phyloP scores from a whole-genome alignment of 2,113 vertebrate genomes.

The Himantopus leucocephalus region DNA sequence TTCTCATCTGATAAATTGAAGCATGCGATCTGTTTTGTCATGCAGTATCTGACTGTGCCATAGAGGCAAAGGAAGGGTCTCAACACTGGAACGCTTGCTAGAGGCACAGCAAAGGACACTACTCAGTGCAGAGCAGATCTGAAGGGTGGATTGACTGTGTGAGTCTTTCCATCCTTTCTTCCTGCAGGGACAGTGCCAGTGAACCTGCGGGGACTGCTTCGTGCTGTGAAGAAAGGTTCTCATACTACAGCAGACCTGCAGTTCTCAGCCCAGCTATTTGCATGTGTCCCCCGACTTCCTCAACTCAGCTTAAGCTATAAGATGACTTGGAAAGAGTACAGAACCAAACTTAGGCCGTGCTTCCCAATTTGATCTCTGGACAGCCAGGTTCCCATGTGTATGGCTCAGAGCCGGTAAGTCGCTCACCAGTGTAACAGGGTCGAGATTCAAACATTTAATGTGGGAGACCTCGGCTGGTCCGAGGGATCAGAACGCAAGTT shows the following conservation, averaged over 20 bases:
- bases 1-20: neutral
- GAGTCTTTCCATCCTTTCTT: neutral
- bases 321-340: neutral
- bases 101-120: neutral
- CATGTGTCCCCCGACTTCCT: neutral
- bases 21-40: neutral
- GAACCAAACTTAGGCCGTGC: neutral
- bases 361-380: neutral
- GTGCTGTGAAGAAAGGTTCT: neutral
- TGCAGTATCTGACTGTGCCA: neutral
- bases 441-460: neutral
- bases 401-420: neutral
- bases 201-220: neutral
- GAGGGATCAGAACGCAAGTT: too few species aligned
- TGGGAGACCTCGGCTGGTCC: too few species aligned
- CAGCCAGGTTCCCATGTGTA: neutral
- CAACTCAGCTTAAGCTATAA: neutral
- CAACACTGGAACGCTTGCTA: neutral
- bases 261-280: neutral
- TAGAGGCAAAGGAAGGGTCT: neutral
- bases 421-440: rapidly evolving
- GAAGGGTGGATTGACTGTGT: neutral
- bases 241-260: neutral
- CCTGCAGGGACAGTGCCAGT: neutral
- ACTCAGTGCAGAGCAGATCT: neutral